These are phyloP conservation scores for Spheniscus mendiculus DNA, from an alignment of 2,113 vertebrate genomes.

Conservation along the genomic window DNA sequence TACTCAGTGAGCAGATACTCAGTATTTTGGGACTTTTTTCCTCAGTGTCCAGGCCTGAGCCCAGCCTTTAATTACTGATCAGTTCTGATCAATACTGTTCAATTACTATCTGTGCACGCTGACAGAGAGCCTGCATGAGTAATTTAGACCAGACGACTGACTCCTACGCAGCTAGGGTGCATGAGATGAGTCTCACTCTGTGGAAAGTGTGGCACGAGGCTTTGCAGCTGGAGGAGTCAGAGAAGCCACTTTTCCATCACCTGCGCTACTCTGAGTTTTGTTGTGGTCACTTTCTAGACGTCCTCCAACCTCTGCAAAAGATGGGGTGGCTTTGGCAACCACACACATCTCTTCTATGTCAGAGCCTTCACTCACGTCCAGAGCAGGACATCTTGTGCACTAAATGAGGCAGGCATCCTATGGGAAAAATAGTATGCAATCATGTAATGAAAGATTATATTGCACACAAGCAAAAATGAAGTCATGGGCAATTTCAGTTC, in stretches of 20 bases:
- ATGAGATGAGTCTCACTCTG: not conserved
- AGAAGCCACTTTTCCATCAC: not conserved
- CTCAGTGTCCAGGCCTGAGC: not conserved
- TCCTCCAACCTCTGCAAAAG: not conserved
- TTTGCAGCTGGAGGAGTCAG: not conserved
- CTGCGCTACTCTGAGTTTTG: not conserved
- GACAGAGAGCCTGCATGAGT: not conserved
- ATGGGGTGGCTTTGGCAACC: not conserved
- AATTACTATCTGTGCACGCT: not conserved
- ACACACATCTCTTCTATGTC: not conserved
- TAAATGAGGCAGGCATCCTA: not conserved
- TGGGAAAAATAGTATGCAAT: not conserved
- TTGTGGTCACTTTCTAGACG: not conserved
- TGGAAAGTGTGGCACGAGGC: not conserved
- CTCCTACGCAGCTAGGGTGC: not conserved
- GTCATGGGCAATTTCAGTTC: not conserved
- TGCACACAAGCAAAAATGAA: not conserved
- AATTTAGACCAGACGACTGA: not conserved
- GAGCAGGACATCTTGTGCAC: not conserved
- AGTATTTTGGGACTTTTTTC: accelerated
- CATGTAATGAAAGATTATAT: not conserved
- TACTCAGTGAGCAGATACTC: not conserved
- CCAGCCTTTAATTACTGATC: not conserved
- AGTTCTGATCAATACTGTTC: not conserved
- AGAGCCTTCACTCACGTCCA: not conserved